These are phyloP conservation scores for Eretmocerus hayati DNA, from an alignment of 2,888 invertebrate genomes.

Conservation along the genomic window DNA sequence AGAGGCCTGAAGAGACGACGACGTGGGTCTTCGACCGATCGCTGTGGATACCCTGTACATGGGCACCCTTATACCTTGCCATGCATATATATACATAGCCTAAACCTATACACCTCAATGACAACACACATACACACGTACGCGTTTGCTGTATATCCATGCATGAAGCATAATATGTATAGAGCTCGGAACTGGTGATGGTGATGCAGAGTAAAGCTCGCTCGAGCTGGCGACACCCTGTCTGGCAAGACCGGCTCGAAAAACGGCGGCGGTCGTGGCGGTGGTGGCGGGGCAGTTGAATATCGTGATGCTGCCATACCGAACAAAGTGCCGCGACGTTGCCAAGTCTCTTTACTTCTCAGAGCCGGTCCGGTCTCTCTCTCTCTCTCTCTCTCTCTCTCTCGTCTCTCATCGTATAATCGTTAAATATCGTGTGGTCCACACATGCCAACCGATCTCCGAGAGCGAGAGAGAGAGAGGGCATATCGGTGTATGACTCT, in stretches of 20 bases:
- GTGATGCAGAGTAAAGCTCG: slow-evolving; percentile 9
- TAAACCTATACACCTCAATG: too few species aligned
- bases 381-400: not conserved
- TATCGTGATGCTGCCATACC: not conserved
- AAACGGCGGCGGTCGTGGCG: slow-evolving; percentile 2
- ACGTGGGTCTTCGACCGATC: too few species aligned
- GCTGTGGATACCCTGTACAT: too few species aligned
- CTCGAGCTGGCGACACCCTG: slow-evolving; percentile 77
- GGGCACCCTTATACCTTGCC: too few species aligned
- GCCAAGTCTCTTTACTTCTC: slow-evolving; percentile 23
- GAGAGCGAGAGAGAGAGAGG: not conserved
- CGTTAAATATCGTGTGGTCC: not conserved
- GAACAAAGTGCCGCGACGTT: slow-evolving; percentile 5
- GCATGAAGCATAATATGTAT: too few species aligned
- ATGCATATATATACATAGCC: too few species aligned
- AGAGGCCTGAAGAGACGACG: too few species aligned
- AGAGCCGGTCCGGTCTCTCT: not conserved
- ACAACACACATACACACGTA: too few species aligned
- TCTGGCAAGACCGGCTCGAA: slow-evolving; percentile 62
- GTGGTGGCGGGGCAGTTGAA: too few species aligned
- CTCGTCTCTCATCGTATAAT: not conserved
- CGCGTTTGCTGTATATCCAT: too few species aligned
- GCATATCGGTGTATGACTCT: too few species aligned
- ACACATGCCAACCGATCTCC: not conserved
- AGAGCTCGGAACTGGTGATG: too few species aligned